Evolutionary conservation across 2,797 vertebrate species (phyloP), one percentile per base, ranked within the genome.

Genomic region (Cynopterus sphinx): DNA sequence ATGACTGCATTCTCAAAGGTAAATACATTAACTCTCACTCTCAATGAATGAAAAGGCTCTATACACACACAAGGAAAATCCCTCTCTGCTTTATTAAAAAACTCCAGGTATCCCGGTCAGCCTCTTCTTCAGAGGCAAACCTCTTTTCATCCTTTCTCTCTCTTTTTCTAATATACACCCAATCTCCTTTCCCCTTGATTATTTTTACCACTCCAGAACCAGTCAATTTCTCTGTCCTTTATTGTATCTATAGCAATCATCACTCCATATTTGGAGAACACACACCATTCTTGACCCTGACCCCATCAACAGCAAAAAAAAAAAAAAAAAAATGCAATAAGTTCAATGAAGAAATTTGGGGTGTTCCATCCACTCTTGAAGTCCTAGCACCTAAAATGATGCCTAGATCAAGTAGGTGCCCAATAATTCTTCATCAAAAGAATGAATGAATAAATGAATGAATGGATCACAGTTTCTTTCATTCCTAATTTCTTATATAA

Each of bases 1-100:
- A 74, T n/a, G 65, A 68, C 53, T 90, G 73, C 74, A 65, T 87
- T 61, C 70, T 94, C 92, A 81, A 85, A 97, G 96, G 90, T 96
- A 96, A 97, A 96, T 83, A 91, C 41, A 84, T 97, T 92, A 95
- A 92, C 43, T 92, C 78, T 91, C 53, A 73, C 41, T 94, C 43
- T 74, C 90, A 97, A 94, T 89, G 89, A 96, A 96, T 49, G 36
- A 85, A 94, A 61, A 75, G 57, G 33, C 41, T 92, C 87, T 92
- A 74, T 31, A 68, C 7, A 71, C 51, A 75, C 33, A 41, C 24
- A 65, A 1, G 16, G 31, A 67, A 75, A 88, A 53, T 15, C 61
- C 73, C 78, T 74, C 84, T 31, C 33, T 8, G 84, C 36, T 55
- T 10, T 49, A 75, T 53, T 53, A 77, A 74, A 94, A 77, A 39